phyloP scores from a whole-genome alignment of 1,140 invertebrate species.

The Pseudoatta argentina region DNA sequence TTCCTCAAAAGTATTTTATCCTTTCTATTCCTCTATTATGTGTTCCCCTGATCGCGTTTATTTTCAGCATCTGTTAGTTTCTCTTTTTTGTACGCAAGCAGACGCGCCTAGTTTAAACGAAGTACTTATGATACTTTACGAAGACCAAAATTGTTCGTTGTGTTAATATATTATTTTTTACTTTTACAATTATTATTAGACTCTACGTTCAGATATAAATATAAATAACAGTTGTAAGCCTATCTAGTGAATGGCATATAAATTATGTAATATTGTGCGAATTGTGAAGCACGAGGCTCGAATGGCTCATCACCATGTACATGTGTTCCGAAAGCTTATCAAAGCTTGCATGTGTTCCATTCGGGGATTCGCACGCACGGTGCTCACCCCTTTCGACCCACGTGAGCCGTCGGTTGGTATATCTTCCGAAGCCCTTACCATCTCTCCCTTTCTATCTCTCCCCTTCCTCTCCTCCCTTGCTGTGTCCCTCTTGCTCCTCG shows the following conservation, averaged over 20 bases:
- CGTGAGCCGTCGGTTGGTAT: conserved; percentile 79
- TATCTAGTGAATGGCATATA: conserved; percentile 71
- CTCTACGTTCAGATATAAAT: background rate
- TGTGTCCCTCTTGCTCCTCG: conserved; percentile 77
- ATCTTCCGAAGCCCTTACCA: conserved; percentile 80
- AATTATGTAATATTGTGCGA: conserved; percentile 81
- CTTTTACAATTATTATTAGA: background rate
- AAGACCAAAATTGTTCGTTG: background rate
- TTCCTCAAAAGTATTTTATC: conserved; percentile 7
- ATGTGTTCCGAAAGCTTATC: conserved; percentile 83
- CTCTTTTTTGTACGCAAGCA: background rate
- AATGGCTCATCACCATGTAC: conserved; percentile 73
- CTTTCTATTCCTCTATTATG: conserved; percentile 3
- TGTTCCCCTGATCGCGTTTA: background rate
- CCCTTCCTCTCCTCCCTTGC: conserved; percentile 72
- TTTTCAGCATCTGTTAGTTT: conserved; percentile 18
- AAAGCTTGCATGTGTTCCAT: conserved; percentile 84
- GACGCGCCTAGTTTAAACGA: background rate
- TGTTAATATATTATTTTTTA: background rate
- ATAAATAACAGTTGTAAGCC: conserved; percentile 55
- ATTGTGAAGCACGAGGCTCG: conserved; percentile 77
- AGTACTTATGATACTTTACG: background rate
- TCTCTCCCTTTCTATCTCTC: conserved; percentile 65
- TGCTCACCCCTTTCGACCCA: conserved; percentile 72
- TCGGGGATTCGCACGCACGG: conserved; percentile 84